A percentile compares a stretch with the other conserved stretches of the same genome.
These are phyloP conservation scores for Pontoporia blainvillei DNA, from an alignment of 2,113 vertebrate genomes.

Conservation along the genomic window DNA sequence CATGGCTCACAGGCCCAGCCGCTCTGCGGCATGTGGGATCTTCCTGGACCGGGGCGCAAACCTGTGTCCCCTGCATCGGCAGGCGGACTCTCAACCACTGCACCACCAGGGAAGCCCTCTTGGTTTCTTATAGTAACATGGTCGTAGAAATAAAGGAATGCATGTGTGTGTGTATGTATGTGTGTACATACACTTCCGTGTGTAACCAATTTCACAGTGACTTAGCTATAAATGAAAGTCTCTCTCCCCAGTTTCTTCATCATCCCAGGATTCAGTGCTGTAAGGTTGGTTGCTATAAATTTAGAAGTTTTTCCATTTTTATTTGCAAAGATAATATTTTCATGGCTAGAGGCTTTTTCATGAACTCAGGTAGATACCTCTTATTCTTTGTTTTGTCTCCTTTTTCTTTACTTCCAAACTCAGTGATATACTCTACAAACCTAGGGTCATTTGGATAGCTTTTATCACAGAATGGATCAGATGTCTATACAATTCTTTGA, in stretches of 20 bases:
- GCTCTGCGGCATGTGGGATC: too few relatives aligned
- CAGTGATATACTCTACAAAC: not conserved
- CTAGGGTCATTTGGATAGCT: not conserved
- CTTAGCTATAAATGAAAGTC: not conserved
- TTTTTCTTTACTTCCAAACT: not conserved
- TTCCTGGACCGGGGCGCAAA: too few relatives aligned
- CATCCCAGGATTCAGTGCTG: not conserved
- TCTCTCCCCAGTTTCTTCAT: not conserved
- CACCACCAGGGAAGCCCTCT: not conserved
- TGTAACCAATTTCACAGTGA: not conserved
- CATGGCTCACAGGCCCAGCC: too few relatives aligned
- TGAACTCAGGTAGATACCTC: not conserved
- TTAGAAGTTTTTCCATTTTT: not conserved
- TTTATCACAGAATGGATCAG: not conserved
- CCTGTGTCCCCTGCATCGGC: too few relatives aligned
- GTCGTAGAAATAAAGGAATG: not conserved
- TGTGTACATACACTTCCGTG: not conserved
- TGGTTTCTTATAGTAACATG: not conserved
- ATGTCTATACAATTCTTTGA: not conserved
- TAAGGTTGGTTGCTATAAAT: not conserved
- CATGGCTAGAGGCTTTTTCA: not conserved
- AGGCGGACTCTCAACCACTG: too few relatives aligned
- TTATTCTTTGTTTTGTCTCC: not conserved
- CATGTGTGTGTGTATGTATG: not conserved
- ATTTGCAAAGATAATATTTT: slow-evolving; percentile 15